phyloP scores from a whole-genome alignment of 2,888 invertebrate species.

The Polyommatus icarus region DNA sequence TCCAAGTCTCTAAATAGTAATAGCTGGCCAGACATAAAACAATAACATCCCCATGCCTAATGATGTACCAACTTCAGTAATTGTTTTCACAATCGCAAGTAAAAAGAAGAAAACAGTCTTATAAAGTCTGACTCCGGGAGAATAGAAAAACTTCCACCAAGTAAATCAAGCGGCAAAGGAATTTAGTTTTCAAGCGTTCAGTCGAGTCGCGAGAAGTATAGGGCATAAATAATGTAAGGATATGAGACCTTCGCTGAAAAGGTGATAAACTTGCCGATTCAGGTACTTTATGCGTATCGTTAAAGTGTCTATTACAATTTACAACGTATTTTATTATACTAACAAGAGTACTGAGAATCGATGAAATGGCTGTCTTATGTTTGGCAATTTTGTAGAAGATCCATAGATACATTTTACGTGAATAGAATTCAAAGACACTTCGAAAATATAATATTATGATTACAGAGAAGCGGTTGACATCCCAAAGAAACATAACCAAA shows the following conservation, averaged over 20 bases:
- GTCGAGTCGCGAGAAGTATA: not conserved
- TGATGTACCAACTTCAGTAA: not conserved
- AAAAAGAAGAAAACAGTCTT: not conserved
- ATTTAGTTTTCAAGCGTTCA: not conserved
- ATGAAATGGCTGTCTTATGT: not conserved
- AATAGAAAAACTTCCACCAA: conserved; percentile 4
- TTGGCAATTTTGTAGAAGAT: not conserved
- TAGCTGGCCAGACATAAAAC: not conserved
- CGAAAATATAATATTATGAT: not conserved
- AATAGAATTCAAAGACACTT: not conserved
- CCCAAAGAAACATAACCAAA: not conserved
- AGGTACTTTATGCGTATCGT: not conserved
- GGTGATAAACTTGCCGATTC: not conserved
- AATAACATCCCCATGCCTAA: not conserved
- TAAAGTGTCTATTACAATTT: not conserved
- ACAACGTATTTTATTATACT: not conserved
- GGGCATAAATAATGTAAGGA: not conserved
- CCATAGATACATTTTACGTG: not conserved
- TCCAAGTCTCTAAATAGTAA: no score
- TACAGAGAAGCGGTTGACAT: not conserved
- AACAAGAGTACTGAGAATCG: not conserved
- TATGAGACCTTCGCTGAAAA: conserved; percentile 3
- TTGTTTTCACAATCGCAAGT: not conserved
- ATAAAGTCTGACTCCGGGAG: not conserved
- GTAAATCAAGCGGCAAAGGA: conserved; percentile 1